Conservation (phyloP, 2,888 invertebrate genomes). For the Acanthosepion pharaonis region DNA sequence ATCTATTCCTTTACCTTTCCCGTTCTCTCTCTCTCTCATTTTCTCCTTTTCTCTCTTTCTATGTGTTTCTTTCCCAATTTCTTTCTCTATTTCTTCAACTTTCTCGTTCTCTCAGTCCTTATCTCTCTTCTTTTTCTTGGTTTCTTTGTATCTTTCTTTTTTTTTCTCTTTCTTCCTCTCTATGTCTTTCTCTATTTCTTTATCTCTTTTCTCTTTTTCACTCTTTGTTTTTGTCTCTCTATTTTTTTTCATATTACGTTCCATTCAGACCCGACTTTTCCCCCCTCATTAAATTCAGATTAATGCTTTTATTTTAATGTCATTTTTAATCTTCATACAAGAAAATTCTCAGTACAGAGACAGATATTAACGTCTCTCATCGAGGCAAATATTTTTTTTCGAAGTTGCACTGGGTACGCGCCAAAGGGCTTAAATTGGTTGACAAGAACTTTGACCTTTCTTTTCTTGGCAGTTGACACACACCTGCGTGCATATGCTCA, state of each 20-base stretch:
- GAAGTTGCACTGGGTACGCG: neutral
- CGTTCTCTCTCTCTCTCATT: too few species aligned
- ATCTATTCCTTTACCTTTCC: too few species aligned
- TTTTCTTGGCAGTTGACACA: neutral
- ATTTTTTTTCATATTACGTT: neutral
- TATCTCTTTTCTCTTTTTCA: neutral
- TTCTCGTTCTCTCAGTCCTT: neutral
- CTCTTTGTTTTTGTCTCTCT: too few species aligned
- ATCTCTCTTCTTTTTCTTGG: neutral
- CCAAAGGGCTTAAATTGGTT: neutral
- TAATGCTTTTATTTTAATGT: neutral
- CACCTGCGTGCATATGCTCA: neutral
- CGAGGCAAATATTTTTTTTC: neutral
- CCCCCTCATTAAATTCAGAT: neutral
- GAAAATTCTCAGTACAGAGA: neutral
- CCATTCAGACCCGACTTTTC: neutral
- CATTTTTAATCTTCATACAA: neutral
- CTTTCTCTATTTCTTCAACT: neutral
- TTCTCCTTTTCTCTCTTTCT: too few species aligned
- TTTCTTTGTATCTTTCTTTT: neutral
- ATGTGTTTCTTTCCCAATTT: too few species aligned
- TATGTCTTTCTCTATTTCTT: neutral
- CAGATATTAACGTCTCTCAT: neutral
- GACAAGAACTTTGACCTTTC: neutral
- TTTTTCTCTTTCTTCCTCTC: neutral